A percentile compares a stretch with the other conserved stretches of the same genome.
These are phyloP conservation scores for Bruchidius siliquastri DNA, from an alignment of 2,888 invertebrate genomes.

Conservation along the genomic window DNA sequence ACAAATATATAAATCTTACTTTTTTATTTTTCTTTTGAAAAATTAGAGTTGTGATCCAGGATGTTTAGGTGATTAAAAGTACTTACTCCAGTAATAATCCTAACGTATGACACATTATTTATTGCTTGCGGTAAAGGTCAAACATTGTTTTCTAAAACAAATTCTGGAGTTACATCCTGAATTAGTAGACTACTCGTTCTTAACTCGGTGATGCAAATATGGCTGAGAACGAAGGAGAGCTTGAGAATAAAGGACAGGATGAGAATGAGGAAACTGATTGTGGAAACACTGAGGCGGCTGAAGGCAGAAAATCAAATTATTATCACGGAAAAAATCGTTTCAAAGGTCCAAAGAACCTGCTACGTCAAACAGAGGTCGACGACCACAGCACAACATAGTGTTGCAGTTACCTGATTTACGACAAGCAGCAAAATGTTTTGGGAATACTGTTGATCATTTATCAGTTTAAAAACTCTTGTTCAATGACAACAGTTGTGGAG, in stretches of 20 bases:
- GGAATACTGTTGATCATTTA: constrained; percentile 8
- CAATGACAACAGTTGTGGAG: constrained; percentile 10
- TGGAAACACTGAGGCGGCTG: background rate
- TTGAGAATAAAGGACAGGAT: constrained; percentile 5
- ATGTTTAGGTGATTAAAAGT: too few species aligned
- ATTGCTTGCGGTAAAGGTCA: too few species aligned
- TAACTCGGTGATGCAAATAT: too few species aligned
- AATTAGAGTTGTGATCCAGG: too few species aligned
- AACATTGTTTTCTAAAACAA: too few species aligned
- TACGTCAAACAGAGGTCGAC: constrained; percentile 12
- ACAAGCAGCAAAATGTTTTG: constrained; percentile 8
- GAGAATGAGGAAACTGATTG: constrained; percentile 6
- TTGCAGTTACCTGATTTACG: constrained; percentile 14
- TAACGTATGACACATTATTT: too few species aligned
- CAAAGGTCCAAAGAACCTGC: constrained; percentile 10
- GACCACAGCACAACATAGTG: constrained; percentile 10
- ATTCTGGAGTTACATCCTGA: too few species aligned
- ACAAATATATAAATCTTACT: too few species aligned
- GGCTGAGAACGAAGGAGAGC: too few species aligned
- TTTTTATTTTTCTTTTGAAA: too few species aligned
- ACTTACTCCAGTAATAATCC: too few species aligned
- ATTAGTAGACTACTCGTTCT: too few species aligned
- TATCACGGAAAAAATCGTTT: constrained; percentile 9
- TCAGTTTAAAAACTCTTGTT: constrained; percentile 11
- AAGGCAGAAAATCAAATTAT: constrained; percentile 7